Evolutionary conservation across 2,888 invertebrate species (phyloP).

Genomic region (Hyalella azteca): DNA sequence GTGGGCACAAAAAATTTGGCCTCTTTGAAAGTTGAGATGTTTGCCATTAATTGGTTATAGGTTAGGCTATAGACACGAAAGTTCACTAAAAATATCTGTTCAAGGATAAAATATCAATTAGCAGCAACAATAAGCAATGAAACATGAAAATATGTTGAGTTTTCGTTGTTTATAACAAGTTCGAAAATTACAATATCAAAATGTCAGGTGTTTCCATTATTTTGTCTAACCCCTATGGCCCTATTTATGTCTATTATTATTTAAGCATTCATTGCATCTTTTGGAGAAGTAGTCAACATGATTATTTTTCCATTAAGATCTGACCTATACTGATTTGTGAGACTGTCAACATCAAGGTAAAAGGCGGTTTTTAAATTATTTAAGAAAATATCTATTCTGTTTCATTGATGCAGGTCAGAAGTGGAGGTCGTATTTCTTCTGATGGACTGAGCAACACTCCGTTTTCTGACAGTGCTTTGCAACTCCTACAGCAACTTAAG

Average conservation of each 20-base stretch:
- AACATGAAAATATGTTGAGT: too few relatives aligned
- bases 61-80: too few relatives aligned
- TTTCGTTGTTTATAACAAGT: too few relatives aligned
- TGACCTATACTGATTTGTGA: neutral
- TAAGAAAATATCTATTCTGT: neutral
- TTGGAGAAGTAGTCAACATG: neutral
- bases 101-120: too few relatives aligned
- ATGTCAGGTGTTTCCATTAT: too few relatives aligned
- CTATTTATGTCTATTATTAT: neutral
- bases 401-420: neutral
- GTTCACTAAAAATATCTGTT: too few relatives aligned
- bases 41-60: too few relatives aligned
- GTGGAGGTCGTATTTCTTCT: neutral
- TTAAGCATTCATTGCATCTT: neutral
- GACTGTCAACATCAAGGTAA: too few relatives aligned
- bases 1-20: too few relatives aligned
- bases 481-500: neutral
- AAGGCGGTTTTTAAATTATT: neutral
- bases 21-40: too few relatives aligned
- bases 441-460: constrained; percentile 34
- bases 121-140: too few relatives aligned
- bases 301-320: neutral
- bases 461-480: constrained; percentile 26
- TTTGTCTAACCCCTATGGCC: neutral
- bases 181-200: too few relatives aligned